A percentile compares a stretch with the other conserved stretches of the same genome.
Conservation (phyloP, 2,797 vertebrate species). For the Synanceia verrucosa region DNA sequence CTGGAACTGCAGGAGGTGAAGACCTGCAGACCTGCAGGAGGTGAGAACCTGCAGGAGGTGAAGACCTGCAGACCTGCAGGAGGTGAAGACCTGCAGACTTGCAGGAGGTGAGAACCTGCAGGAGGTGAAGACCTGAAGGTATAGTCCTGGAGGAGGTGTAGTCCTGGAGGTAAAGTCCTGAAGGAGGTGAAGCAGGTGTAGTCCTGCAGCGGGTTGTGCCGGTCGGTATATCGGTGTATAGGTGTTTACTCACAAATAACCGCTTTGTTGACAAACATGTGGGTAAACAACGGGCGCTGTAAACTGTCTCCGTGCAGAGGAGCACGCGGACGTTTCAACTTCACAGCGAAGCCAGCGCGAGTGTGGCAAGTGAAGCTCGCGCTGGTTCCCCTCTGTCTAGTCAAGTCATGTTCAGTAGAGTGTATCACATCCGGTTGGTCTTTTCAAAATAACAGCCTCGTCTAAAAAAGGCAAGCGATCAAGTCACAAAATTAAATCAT, state of each 20-base stretch:
- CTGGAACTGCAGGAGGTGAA: no score
- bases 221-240: conserved; percentile 11
- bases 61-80: no score
- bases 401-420: background rate
- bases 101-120: no score
- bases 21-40: no score
- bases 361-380: conserved; percentile 19
- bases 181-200: conserved; percentile 12
- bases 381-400: background rate
- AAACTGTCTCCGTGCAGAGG: background rate
- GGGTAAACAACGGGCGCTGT: no score
- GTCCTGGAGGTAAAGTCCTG: no score
- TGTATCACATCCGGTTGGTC: background rate
- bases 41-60: no score
- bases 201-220: conserved; percentile 31
- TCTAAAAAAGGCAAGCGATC: rapidly evolving
- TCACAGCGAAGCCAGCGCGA: conserved; percentile 31
- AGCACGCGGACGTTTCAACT: conserved; percentile 35
- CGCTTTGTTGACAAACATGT: background rate
- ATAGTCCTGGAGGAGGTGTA: no score
- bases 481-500: background rate
- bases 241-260: background rate
- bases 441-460: conserved; percentile 49
- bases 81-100: no score
- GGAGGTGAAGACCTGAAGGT: no score